phyloP scores from a whole-genome alignment of 2,797 vertebrate genomes.

The Sebastes itinus region DNA sequence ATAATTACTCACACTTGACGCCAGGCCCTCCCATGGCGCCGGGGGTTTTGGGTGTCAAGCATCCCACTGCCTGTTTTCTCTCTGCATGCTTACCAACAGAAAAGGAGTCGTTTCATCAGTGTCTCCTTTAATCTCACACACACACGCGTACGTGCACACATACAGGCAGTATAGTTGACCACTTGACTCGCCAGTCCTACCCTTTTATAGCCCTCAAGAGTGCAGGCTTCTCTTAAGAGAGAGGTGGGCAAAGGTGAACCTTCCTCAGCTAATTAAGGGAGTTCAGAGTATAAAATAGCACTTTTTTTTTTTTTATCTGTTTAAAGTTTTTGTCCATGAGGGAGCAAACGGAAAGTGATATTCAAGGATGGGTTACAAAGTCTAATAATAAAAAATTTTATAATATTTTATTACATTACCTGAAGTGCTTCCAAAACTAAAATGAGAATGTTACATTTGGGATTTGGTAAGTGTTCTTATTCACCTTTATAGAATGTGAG shows the following conservation, averaged over 20 bases:
- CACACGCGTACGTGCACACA: not conserved
- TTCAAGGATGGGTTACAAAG: constrained; percentile 1
- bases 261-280: constrained; percentile 46
- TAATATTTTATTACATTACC: not conserved
- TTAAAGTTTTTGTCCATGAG: constrained; percentile 2
- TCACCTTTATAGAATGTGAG: not conserved
- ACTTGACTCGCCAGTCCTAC: constrained; percentile 5
- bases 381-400: constrained; percentile 2
- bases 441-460: not conserved
- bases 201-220: constrained; percentile 16
- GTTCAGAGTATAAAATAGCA: not conserved
- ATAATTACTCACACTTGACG: constrained; percentile 69
- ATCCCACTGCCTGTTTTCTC: constrained; percentile 57
- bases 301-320: not conserved
- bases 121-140: constrained; percentile 59
- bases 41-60: constrained; percentile 63
- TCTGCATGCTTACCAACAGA: constrained; percentile 50
- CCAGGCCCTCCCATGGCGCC: constrained; percentile 48
- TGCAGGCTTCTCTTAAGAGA: constrained; percentile 3
- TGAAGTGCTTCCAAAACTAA: not conserved
- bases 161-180: not conserved
- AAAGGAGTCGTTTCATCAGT: constrained; percentile 63
- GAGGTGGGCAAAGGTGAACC: constrained; percentile 21
- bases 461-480: not conserved
- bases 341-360: not conserved